Base-by-base conservation (phyloP, 2,797 vertebrate species). In the Bryconaethiops microstoma region DNA sequence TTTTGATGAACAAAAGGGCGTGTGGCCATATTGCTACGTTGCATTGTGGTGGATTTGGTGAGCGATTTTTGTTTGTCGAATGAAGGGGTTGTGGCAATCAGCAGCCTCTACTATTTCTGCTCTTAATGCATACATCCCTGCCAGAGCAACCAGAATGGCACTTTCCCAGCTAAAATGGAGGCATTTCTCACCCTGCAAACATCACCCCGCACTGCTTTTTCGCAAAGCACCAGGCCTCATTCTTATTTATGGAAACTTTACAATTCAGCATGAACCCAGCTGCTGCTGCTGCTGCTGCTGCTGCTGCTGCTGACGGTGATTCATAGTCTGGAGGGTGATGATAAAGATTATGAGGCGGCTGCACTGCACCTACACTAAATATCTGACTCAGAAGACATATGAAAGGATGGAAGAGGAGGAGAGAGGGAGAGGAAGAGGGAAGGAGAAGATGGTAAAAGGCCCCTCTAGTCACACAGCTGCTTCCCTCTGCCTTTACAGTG, bases 351-450 rank as follows among this genome's bases (percentile, higher is more conserved):
- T 10, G 65, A 40, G 52, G 42, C 76, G 60, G 76, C 71, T 39
- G 64, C 70, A 42, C 54, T 29, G 70, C 75, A 78, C 69, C 81
- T 74, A 73, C 69, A 68, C 70, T 69, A 74, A 78, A 78, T 73
- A 78, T 77, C 48, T 78, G 62, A 78, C 62, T 82, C 80, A 68
- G 59, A 77, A 64, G 68, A 82, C 55, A 35, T 50, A 65, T 68
- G 64, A 82, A 82, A 74, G 25, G 81, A 74, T 57, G 50, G 79
- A 70, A 74, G 80, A 76, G 67, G 69, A 68, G 74, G 35, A 63
- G 67, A 57, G 52, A 42, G 52, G 42, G n/a, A 59, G 50, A 40
- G 62, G 25, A 63, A 21, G 42, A 62, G 64, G 65, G 42, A 69
- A 62, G 63, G 10, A 67, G 40, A 45, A 69, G 62, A 80, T n/a